Evolutionary conservation across 2,797 vertebrate genomes (phyloP).

Genomic region (Enteromius thamalakanensis): DNA sequence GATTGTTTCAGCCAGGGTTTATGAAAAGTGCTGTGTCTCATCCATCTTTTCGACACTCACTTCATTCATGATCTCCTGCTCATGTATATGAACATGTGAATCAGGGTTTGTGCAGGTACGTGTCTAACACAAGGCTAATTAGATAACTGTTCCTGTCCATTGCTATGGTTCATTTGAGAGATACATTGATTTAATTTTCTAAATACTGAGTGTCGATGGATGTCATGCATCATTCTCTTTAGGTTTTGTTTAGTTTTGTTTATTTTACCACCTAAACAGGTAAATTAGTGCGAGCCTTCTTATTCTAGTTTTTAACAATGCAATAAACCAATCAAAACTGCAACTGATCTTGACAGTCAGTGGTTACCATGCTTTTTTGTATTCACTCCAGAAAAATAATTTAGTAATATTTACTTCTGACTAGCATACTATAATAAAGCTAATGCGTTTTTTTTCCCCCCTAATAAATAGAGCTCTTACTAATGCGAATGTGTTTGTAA

Average conservation of each 20-base stretch:
- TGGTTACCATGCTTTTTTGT: background rate
- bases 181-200: conserved; percentile 1
- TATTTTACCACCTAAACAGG: background rate
- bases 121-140: background rate
- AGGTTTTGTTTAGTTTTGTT: background rate
- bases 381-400: background rate
- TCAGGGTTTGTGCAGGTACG: background rate
- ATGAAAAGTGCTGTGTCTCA: conserved; percentile 62
- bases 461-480: background rate
- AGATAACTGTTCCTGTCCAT: conserved; percentile 3
- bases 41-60: conserved; percentile 61
- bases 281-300: background rate
- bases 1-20: conserved; percentile 34
- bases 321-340: background rate
- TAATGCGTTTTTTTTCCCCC: background rate
- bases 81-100: conserved; percentile 38
- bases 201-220: background rate
- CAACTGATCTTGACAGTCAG: background rate
- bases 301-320: background rate
- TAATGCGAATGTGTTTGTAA: background rate
- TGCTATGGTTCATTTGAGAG: conserved; percentile 10
- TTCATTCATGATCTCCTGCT: conserved; percentile 65
- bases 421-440: background rate
- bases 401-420: background rate
- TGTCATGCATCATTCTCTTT: background rate